These are phyloP conservation scores for Premnoplex brunnescens DNA, from an alignment of 2,797 vertebrate genomes.

Conservation along the genomic window DNA sequence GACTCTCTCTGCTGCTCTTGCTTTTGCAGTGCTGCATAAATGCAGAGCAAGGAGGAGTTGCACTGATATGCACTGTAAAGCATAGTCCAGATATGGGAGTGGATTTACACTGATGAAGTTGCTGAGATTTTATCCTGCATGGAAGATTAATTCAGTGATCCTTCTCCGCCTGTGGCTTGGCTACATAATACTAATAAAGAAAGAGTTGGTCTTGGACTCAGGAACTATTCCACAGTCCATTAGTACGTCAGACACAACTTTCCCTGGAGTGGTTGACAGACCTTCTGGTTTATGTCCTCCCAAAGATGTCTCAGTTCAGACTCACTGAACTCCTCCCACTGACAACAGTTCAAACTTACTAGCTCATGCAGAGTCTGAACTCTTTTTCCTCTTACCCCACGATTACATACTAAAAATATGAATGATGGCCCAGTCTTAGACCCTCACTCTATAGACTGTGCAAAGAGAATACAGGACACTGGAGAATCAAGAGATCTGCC, in stretches of 20 bases:
- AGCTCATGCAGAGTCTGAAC: neutral
- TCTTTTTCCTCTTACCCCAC: neutral
- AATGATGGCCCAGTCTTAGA: neutral
- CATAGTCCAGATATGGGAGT: neutral
- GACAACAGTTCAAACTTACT: neutral
- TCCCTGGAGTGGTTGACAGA: neutral
- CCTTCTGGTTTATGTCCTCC: neutral
- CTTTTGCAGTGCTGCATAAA: slow-evolving; percentile 6
- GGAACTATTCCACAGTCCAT: neutral
- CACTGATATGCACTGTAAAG: neutral
- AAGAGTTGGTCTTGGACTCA: neutral
- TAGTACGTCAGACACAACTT: neutral
- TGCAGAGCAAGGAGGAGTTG: neutral
- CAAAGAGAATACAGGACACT: neutral
- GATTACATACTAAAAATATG: neutral
- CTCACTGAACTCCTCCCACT: neutral
- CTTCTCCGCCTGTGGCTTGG: neutral
- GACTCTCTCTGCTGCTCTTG: neutral
- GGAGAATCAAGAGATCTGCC: neutral
- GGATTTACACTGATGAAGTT: neutral
- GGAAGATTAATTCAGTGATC: neutral
- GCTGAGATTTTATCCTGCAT: neutral
- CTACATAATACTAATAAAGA: neutral
- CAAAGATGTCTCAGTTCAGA: neutral
- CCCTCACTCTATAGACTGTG: neutral